phyloP scores from a whole-genome alignment of 2,113 vertebrate genomes.

The Ceuthmochares aereus region DNA sequence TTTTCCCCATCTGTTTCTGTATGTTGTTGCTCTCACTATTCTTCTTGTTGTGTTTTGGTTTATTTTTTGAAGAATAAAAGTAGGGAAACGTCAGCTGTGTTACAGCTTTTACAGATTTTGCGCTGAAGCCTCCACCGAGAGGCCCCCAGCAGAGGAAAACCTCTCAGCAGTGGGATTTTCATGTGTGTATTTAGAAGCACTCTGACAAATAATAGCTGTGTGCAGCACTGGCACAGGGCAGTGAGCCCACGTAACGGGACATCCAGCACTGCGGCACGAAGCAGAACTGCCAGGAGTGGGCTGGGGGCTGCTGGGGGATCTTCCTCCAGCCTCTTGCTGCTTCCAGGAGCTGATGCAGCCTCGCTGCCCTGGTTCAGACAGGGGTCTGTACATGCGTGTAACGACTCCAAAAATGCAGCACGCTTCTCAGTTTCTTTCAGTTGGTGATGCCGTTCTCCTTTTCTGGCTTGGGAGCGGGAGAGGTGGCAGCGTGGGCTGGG shows the following conservation, averaged over 20 bases:
- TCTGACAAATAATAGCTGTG: background rate
- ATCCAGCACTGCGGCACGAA: background rate
- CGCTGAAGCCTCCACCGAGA: background rate
- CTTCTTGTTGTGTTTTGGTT: background rate
- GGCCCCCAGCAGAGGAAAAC: background rate
- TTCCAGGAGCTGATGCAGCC: background rate
- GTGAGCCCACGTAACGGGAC: background rate
- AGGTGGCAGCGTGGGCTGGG: background rate
- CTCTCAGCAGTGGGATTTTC: background rate
- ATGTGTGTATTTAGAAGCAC: background rate
- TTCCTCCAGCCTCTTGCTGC: background rate
- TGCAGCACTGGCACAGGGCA: background rate
- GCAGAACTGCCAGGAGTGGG: background rate
- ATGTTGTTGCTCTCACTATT: conserved; percentile 16
- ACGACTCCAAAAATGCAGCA: background rate
- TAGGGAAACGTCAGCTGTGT: background rate
- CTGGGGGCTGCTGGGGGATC: background rate
- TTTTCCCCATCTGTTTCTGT: conserved; percentile 49
- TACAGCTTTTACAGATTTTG: background rate
- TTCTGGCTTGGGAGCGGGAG: background rate
- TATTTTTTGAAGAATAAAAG: background rate
- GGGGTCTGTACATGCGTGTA: background rate
- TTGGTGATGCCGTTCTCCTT: background rate
- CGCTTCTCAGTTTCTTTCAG: background rate
- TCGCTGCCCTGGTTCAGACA: rapidly evolving